Evolutionary conservation across 2,888 invertebrate genomes (phyloP).

Genomic region (Petrolisthes cinctipes): DNA sequence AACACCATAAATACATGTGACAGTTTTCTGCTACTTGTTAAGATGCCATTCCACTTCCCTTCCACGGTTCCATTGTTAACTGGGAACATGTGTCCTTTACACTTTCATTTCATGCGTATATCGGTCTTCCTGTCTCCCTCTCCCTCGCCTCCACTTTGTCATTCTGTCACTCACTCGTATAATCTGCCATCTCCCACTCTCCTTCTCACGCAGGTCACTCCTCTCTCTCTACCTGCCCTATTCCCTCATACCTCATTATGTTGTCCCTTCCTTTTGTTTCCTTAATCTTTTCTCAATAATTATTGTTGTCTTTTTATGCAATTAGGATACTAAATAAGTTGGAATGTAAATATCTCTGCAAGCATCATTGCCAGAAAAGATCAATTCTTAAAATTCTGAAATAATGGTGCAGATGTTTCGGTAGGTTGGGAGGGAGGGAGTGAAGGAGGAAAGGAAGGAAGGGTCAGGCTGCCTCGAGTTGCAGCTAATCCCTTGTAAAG

Average conservation of each 20-base stretch:
- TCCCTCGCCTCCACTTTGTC: conserved; percentile 23
- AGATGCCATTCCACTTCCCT: neutral
- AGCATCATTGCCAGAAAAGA: too few relatives aligned
- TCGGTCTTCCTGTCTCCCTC: neutral
- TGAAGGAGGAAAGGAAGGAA: neutral
- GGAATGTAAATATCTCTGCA: too few relatives aligned
- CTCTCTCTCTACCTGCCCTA: too few relatives aligned
- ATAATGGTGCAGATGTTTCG: too few relatives aligned
- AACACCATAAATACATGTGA: too few relatives aligned
- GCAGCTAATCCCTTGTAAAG: too few relatives aligned
- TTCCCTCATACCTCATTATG: neutral
- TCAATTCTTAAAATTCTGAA: too few relatives aligned
- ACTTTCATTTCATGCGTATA: neutral
- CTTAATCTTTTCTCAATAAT: neutral
- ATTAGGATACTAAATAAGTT: too few relatives aligned
- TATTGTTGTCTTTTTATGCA: too few relatives aligned
- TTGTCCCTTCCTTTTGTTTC: neutral
- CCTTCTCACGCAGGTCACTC: neutral
- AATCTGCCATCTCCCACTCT: conserved; percentile 13
- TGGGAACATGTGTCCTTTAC: neutral
- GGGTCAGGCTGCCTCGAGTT: too few relatives aligned
- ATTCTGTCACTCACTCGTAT: conserved; percentile 25
- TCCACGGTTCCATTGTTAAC: neutral
- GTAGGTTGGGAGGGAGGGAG: neutral
- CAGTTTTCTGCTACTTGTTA: too few relatives aligned